Evolutionary conservation across 2,888 invertebrate genomes (phyloP).

Genomic region (Microctonus aethiopoides): DNA sequence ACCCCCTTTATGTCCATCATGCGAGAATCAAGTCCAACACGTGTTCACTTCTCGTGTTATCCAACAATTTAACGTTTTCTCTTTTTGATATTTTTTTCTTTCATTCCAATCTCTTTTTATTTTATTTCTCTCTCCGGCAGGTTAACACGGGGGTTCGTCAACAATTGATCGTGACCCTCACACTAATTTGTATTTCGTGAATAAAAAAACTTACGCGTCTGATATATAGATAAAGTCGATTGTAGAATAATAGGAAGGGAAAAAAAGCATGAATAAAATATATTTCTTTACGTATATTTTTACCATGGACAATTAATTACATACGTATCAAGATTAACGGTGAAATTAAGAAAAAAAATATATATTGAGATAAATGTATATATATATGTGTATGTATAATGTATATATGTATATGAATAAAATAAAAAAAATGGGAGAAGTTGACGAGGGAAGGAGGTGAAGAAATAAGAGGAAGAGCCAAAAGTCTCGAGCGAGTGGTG

Average conservation of each 20-base stretch:
- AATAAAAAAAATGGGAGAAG: conserved; percentile 37
- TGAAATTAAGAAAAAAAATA: conserved; percentile 31
- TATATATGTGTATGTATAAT: too few relatives aligned
- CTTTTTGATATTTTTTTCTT: conserved; percentile 37
- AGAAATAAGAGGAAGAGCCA: conserved; percentile 25
- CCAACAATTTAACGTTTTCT: conserved; percentile 41
- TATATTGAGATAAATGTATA: background rate
- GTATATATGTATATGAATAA: too few relatives aligned
- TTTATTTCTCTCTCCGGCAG: conserved; percentile 19
- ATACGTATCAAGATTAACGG: conserved; percentile 40
- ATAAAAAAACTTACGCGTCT: conserved; percentile 6
- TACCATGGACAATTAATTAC: conserved; percentile 31
- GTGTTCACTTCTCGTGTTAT: conserved; percentile 42
- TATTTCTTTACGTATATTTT: conserved; percentile 6
- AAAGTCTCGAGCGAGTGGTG: conserved; percentile 24
- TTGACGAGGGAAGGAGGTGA: conserved; percentile 38
- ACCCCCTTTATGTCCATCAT: conserved; percentile 40
- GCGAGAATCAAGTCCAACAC: conserved; percentile 28
- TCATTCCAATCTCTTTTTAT: conserved; percentile 32
- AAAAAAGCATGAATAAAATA: conserved; percentile 20
- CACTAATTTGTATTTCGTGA: conserved; percentile 13
- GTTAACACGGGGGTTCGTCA: background rate
- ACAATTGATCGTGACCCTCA: conserved; percentile 13
- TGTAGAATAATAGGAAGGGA: background rate
- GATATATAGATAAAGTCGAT: conserved; percentile 21